These are phyloP conservation scores for Mechanitis mazaeus DNA, from an alignment of 2,888 invertebrate genomes.

Conservation along the genomic window DNA sequence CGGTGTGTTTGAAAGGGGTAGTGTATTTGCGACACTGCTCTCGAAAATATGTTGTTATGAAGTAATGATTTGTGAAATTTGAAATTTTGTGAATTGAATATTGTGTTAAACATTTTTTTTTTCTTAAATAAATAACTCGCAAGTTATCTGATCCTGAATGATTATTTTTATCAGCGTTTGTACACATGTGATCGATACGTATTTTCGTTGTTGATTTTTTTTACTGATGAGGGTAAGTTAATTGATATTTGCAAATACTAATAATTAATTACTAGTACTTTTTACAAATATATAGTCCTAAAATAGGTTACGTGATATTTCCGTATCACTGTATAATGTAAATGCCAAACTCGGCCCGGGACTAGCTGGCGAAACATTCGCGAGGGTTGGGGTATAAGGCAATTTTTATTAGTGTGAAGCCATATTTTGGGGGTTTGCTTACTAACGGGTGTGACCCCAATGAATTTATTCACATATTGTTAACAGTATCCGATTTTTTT, in stretches of 20 bases:
- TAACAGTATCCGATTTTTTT: constrained; percentile 16
- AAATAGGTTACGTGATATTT: constrained; percentile 1
- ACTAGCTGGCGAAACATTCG: constrained; percentile 47
- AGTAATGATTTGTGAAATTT: constrained; percentile 35
- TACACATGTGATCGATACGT: constrained; percentile 68
- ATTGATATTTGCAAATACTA: constrained; percentile 25
- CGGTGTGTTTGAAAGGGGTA: constrained; percentile 35
- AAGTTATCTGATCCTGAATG: constrained; percentile 23
- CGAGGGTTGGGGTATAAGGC: constrained; percentile 54
- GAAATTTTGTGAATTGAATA: constrained; percentile 23
- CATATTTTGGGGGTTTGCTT: constrained; percentile 40
- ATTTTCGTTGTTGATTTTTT: constrained; percentile 38
- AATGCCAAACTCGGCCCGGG: constrained; percentile 27
- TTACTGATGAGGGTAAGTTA: constrained; percentile 56
- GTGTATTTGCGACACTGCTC: constrained; percentile 35
- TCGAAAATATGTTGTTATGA: constrained; percentile 39
- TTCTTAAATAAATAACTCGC: neutral
- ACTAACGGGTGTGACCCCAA: constrained; percentile 30
- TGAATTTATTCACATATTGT: constrained; percentile 20
- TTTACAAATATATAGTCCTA: constrained; percentile 9
- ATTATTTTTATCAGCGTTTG: constrained; percentile 43
- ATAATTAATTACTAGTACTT: constrained; percentile 15
- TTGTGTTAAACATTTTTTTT: constrained; percentile 18
- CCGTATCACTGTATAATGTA: constrained; percentile 3
- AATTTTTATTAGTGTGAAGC: constrained; percentile 60